phyloP scores from a whole-genome alignment of 2,113 vertebrate species.

The Hemicordylus capensis region DNA sequence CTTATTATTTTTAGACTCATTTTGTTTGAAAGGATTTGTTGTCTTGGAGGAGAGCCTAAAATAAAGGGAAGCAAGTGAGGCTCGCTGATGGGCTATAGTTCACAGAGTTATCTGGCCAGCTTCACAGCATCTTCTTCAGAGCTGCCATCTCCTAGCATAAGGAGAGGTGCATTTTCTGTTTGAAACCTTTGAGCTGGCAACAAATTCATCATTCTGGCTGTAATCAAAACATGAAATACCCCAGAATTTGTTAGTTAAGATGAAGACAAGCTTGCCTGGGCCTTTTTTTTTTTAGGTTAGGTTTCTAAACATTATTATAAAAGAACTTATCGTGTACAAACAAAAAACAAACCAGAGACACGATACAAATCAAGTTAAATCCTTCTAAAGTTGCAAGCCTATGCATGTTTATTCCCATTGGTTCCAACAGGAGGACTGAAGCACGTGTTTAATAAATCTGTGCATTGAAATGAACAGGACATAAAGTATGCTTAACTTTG shows the following conservation, averaged over 20 bases:
- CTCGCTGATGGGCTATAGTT: background rate
- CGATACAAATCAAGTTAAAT: background rate
- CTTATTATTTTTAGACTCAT: background rate
- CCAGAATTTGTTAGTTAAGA: slow-evolving; percentile 10
- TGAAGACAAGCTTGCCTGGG: slow-evolving; percentile 23
- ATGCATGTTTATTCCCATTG: background rate
- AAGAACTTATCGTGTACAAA: background rate
- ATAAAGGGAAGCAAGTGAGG: background rate
- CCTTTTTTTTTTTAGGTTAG: slow-evolving; percentile 37
- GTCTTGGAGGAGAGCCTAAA: background rate
- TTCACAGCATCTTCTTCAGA: background rate
- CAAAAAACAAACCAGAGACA: slow-evolving; percentile 9
- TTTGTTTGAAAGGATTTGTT: background rate
- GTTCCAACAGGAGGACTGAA: background rate
- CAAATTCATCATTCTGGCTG: slow-evolving; percentile 11
- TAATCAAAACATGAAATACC: slow-evolving; percentile 25
- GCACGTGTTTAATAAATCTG: background rate
- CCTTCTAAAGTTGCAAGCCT: background rate
- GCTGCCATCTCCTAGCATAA: too few species aligned
- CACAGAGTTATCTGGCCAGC: background rate
- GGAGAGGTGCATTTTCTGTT: slow-evolving; percentile 30
- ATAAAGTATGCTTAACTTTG: background rate
- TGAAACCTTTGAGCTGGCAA: slow-evolving; percentile 1
- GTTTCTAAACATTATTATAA: background rate
- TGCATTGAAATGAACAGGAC: background rate